These are phyloP conservation scores for Leucozona laternaria DNA, from an alignment of 2,888 invertebrate species.

Conservation along the genomic window DNA sequence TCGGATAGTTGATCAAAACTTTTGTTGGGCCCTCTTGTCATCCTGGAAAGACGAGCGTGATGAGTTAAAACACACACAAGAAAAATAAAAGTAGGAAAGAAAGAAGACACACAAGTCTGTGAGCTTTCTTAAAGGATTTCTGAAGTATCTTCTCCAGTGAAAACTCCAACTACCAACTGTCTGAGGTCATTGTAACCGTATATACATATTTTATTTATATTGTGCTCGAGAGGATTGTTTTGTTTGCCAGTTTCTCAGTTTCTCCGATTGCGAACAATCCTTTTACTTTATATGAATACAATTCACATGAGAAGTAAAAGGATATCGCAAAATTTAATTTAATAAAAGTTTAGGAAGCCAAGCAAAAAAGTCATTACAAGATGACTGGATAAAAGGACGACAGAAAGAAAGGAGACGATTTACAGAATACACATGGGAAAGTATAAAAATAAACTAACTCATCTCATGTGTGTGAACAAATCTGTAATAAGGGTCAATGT, in stretches of 20 bases:
- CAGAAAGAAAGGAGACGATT: background rate
- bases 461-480: constrained; percentile 66
- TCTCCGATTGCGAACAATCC: constrained; percentile 31
- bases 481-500: constrained; percentile 63
- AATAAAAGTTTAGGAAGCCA: constrained; percentile 63
- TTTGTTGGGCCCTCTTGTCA: constrained; percentile 19
- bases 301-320: constrained; percentile 28
- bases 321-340: constrained; percentile 62
- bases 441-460: constrained; percentile 53
- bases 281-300: constrained; percentile 6
- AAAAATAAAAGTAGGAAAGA: constrained; percentile 4
- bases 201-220: constrained; percentile 31
- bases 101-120: constrained; percentile 33
- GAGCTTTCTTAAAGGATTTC: constrained; percentile 54
- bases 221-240: constrained; percentile 50
- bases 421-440: constrained; percentile 12
- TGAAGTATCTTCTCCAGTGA: constrained; percentile 48
- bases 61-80: constrained; percentile 31
- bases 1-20: constrained; percentile 41
- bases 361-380: constrained; percentile 34
- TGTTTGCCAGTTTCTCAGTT: constrained; percentile 33
- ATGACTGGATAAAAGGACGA: constrained; percentile 1
- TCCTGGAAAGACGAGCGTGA: constrained; percentile 36
- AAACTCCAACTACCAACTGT: constrained; percentile 46
- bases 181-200: constrained; percentile 63